Evolutionary conservation across 2,113 vertebrate genomes (phyloP).

Genomic region (Pachypanchax playfairii): DNA sequence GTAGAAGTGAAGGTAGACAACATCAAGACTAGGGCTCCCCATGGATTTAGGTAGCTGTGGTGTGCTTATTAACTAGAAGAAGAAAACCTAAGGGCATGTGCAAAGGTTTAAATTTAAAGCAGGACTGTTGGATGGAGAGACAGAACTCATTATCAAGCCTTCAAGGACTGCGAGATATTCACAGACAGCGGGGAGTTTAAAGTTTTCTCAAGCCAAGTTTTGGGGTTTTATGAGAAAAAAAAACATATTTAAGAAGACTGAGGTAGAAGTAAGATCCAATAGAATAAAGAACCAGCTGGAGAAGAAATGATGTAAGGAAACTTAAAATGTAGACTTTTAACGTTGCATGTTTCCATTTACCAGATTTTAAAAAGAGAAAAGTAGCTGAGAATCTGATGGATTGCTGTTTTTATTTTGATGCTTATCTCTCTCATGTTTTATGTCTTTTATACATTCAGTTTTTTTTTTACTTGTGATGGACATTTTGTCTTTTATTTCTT

Average conservation of each 20-base stretch:
- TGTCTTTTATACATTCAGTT: too few species aligned
- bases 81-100: slow-evolving; percentile 24
- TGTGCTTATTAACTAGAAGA: slow-evolving; percentile 13
- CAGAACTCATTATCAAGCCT: slow-evolving; percentile 22
- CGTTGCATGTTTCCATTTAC: not conserved
- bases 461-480: too few species aligned
- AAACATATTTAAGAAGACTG: slow-evolving; percentile 75
- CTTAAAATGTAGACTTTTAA: slow-evolving; percentile 26
- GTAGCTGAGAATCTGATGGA: too few species aligned
- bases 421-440: too few species aligned
- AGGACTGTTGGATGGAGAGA: slow-evolving; percentile 12
- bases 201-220: not conserved
- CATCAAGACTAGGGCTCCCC: slow-evolving; percentile 32
- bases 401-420: too few species aligned
- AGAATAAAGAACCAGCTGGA: slow-evolving; percentile 75
- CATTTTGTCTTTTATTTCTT: too few species aligned
- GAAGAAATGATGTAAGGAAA: slow-evolving; percentile 58
- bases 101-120: slow-evolving; percentile 30
- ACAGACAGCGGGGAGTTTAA: not conserved
- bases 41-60: slow-evolving; percentile 23
- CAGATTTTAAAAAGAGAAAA: too few species aligned
- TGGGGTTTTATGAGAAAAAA: slow-evolving; percentile 53
- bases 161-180: slow-evolving; percentile 8
- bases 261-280: slow-evolving; percentile 70
- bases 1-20: slow-evolving; percentile 18